Evolutionary conservation across 2,888 invertebrate species (phyloP).

Genomic region (Allolobophora icterica): DNA sequence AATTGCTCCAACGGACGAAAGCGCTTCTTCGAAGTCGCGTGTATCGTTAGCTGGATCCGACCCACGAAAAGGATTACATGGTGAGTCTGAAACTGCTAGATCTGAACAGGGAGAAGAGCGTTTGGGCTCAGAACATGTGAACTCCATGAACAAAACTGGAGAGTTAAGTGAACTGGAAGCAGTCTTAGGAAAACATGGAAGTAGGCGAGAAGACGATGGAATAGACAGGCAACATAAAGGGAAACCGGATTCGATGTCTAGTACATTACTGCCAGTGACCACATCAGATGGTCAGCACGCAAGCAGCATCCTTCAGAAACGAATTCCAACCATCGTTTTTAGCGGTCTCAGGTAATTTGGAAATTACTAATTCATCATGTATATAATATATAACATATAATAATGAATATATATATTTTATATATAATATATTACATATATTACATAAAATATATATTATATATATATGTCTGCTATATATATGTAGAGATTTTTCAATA

Average conservation of each 20-base stretch:
- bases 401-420: too few species aligned
- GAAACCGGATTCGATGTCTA: neutral
- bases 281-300: neutral
- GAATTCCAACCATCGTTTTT: slow-evolving; percentile 3
- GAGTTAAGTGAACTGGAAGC: neutral
- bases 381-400: neutral
- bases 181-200: neutral
- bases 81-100: neutral
- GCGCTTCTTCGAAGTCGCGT: neutral
- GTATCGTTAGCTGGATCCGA: neutral
- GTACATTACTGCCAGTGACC: neutral
- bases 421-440: too few species aligned
- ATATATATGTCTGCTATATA: too few species aligned
- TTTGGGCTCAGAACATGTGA: neutral
- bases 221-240: neutral
- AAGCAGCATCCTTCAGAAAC: neutral
- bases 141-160: neutral
- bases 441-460: too few species aligned
- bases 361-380: neutral
- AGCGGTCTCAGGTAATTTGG: neutral
- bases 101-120: neutral
- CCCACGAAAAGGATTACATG: neutral
- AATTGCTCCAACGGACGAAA: neutral
- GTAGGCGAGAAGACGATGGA: neutral
- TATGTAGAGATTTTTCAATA: too few species aligned